phyloP scores from a whole-genome alignment of 2,888 invertebrate species.

The Caenorhabditis sp. region DNA sequence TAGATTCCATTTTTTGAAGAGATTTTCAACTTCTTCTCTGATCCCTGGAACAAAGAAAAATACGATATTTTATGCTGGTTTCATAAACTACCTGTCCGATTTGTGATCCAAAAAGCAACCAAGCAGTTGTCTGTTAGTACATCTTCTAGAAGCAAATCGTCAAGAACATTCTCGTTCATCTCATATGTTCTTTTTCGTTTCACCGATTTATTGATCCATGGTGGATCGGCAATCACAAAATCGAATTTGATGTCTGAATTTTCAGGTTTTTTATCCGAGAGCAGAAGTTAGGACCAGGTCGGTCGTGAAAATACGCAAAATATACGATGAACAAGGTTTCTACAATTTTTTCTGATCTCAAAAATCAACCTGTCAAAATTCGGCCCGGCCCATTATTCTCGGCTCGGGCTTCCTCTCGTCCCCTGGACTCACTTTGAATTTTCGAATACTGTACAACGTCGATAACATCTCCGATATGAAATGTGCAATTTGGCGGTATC shows the following conservation, averaged over 20 bases:
- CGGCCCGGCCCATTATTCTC: no score
- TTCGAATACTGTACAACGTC: constrained; percentile 19
- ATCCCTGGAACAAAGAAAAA: no score
- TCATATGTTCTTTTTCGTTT: constrained; percentile 79
- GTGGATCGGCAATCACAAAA: constrained; percentile 88
- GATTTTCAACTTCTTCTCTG: constrained; percentile 75
- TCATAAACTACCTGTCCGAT: no score
- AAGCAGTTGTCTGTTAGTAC: constrained; percentile 77
- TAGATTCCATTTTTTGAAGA: constrained; percentile 84
- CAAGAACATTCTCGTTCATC: constrained; percentile 81
- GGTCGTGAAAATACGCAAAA: no score
- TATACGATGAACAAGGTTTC: no score
- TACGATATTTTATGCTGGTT: no score
- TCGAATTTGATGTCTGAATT: constrained; percentile 75
- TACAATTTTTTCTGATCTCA: no score
- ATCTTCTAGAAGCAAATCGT: constrained; percentile 78
- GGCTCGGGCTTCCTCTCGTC: no score
- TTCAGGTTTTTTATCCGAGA: no score
- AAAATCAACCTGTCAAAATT: no score
- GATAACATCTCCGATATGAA: constrained; percentile 36
- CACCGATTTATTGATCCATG: constrained; percentile 95
- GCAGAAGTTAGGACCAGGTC: no score
- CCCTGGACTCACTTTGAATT: constrained; percentile 17
- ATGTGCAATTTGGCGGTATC: constrained; percentile 31
- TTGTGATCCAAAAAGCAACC: constrained; percentile 90